phyloP scores from a whole-genome alignment of 2,113 vertebrate genomes.

The Puffinus mauretanicus region DNA sequence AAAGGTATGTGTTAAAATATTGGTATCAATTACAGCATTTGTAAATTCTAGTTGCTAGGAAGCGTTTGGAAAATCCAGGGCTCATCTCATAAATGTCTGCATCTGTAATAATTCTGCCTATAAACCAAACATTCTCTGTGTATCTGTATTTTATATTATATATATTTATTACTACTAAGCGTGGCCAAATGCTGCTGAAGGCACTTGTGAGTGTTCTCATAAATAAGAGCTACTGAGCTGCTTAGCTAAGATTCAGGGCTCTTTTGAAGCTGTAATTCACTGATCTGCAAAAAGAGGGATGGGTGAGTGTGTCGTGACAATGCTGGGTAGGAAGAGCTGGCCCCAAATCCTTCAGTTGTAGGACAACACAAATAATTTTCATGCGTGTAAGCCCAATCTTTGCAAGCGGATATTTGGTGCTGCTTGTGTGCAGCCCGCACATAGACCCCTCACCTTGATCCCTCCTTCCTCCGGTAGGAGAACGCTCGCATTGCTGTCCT shows the following conservation, averaged over 20 bases:
- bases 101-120: not conserved
- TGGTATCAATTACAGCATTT: not conserved
- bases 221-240: not conserved
- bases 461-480: constrained; percentile 71
- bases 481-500: constrained; percentile 87
- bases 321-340: not conserved
- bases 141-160: not conserved
- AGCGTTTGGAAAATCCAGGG: not conserved
- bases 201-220: not conserved
- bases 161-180: not conserved
- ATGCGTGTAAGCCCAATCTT: not conserved
- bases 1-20: not conserved
- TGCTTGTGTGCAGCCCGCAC: not conserved
- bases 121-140: not conserved
- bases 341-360: not conserved
- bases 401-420: not conserved
- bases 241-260: not conserved
- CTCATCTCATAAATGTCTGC: not conserved
- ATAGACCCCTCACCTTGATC: not conserved
- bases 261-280: not conserved
- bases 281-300: not conserved
- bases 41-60: not conserved
- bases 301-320: not conserved
- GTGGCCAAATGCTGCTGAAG: not conserved
- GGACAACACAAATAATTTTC: not conserved